Conservation (phyloP, 2,888 invertebrate species). For the Andrena fulva region DNA sequence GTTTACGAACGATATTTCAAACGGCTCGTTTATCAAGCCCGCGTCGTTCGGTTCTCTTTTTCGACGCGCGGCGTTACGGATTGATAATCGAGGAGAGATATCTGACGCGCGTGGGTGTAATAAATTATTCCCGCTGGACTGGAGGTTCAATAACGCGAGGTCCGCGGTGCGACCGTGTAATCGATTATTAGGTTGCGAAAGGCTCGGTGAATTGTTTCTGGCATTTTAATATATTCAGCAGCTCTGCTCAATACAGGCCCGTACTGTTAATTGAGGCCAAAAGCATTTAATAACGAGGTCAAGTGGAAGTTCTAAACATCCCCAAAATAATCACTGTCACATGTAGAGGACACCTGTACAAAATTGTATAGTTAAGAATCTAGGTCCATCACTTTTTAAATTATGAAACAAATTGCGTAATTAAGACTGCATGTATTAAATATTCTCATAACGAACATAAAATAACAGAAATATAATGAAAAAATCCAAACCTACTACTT, state of each 20-base stretch:
- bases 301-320: too few relatives aligned
- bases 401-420: too few relatives aligned
- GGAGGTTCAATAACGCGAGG: constrained; percentile 25
- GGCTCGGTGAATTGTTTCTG: constrained; percentile 10
- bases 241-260: background rate
- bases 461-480: too few relatives aligned
- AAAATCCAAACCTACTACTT: too few relatives aligned
- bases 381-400: too few relatives aligned
- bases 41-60: constrained; percentile 20
- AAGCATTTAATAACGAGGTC: too few relatives aligned
- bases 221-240: background rate
- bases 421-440: too few relatives aligned
- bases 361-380: too few relatives aligned
- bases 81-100: constrained; percentile 53
- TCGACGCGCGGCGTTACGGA: constrained; percentile 21
- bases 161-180: background rate
- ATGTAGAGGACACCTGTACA: too few relatives aligned
- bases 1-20: constrained; percentile 45
- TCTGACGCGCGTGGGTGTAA: constrained; percentile 58
- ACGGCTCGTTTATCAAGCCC: constrained; percentile 38
- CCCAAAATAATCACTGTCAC: too few relatives aligned
- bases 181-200: constrained; percentile 29
- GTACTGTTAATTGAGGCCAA: background rate
- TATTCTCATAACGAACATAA: too few relatives aligned
- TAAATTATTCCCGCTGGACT: constrained; percentile 48